These are phyloP conservation scores for Benitochromis conjunctus DNA, from an alignment of 2,113 vertebrate genomes.

Conservation along the genomic window DNA sequence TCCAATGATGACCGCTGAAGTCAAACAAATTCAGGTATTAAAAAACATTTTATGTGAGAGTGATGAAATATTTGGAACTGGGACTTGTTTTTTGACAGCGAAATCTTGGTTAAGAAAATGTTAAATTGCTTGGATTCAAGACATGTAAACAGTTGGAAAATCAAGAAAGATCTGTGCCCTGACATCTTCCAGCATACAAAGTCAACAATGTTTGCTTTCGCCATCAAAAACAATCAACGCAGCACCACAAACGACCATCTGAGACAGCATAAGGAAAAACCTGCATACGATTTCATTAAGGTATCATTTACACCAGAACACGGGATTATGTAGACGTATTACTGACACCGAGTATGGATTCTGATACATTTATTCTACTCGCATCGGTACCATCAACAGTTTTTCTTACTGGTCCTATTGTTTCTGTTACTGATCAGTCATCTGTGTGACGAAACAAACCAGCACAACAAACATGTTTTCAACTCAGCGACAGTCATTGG, in stretches of 20 bases:
- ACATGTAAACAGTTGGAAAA: background rate
- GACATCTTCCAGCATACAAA: background rate
- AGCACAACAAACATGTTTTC: background rate
- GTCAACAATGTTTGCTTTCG: background rate
- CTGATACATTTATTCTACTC: background rate
- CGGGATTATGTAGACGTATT: background rate
- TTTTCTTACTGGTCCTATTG: background rate
- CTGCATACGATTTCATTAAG: background rate
- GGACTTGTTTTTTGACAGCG: background rate
- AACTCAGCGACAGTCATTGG: background rate
- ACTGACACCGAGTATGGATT: background rate
- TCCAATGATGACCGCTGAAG: background rate
- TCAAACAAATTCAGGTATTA: background rate
- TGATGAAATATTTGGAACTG: background rate
- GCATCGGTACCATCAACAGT: background rate
- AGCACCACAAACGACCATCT: background rate
- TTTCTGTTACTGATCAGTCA: background rate
- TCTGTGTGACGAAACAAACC: background rate
- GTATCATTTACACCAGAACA: background rate
- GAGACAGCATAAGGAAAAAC: background rate
- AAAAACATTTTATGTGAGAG: background rate
- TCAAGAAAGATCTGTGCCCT: background rate
- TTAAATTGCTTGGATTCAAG: background rate
- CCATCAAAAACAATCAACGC: background rate
- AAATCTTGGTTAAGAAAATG: background rate